Percentiles rank a stretch among this genome's conserved stretches.
These are phyloP conservation scores for Cetonia aurata DNA, from an alignment of 2,888 invertebrate genomes.

Conservation along the genomic window DNA sequence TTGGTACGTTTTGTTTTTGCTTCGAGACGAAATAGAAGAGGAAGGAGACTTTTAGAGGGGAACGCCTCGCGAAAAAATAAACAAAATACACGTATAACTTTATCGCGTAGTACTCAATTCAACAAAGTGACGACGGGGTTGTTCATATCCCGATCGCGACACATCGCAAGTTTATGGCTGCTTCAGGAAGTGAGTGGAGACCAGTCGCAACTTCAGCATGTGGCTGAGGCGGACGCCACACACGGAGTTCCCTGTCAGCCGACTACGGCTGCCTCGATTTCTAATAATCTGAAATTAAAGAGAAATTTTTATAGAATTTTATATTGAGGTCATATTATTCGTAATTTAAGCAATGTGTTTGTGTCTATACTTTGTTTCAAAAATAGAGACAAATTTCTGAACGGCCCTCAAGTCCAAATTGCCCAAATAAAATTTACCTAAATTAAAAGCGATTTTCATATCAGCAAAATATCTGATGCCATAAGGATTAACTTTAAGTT, in stretches of 20 bases:
- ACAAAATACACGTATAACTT: conserved; percentile 21
- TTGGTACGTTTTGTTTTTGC: not conserved
- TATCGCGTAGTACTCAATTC: conserved; percentile 35
- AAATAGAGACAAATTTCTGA: too few species aligned
- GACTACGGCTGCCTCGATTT: conserved; percentile 48
- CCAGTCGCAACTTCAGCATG: conserved; percentile 94
- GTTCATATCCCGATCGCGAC: conserved; percentile 84
- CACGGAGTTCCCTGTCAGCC: conserved; percentile 44
- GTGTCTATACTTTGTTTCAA: too few species aligned
- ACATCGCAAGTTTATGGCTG: conserved; percentile 87
- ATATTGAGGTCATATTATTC: too few species aligned
- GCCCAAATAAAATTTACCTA: too few species aligned
- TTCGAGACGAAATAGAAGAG: conserved; percentile 41
- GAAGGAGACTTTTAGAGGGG: conserved; percentile 36
- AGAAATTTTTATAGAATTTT: conserved; percentile 30
- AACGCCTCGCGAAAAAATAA: conserved; percentile 23
- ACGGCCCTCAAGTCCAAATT: too few species aligned
- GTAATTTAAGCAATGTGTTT: too few species aligned
- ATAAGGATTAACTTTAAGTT: too few species aligned
- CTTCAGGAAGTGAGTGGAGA: conserved; percentile 92
- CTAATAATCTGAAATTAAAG: conserved; percentile 51
- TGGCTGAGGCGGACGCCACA: conserved; percentile 57
- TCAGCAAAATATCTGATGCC: too few species aligned
- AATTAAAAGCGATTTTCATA: too few species aligned
- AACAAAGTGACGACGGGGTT: conserved; percentile 53